phyloP scores from a whole-genome alignment of 2,113 vertebrate genomes.

The Ariopsis seemanni region DNA sequence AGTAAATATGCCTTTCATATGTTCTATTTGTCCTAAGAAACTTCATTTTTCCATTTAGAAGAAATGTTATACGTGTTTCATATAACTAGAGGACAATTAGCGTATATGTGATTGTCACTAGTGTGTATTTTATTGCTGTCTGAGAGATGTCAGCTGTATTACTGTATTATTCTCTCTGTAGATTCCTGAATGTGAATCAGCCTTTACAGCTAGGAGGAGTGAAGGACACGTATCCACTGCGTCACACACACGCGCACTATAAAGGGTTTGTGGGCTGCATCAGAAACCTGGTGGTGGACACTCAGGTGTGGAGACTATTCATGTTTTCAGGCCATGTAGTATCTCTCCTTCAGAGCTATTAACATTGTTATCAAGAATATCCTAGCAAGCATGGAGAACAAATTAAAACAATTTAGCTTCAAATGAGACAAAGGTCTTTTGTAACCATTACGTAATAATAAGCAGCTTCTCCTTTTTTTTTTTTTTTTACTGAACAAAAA shows the following conservation, averaged over 20 bases:
- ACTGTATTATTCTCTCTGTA: slow-evolving; percentile 43
- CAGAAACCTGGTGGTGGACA: slow-evolving; percentile 80
- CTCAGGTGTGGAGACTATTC: slow-evolving; percentile 72
- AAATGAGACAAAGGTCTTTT: neutral
- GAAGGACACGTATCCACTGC: slow-evolving; percentile 70
- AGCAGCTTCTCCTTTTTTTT: neutral
- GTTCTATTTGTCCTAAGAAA: neutral
- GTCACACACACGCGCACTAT: slow-evolving; percentile 60
- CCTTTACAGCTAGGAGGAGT: slow-evolving; percentile 86
- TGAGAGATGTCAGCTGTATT: neutral
- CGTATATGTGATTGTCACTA: neutral
- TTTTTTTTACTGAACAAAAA: neutral
- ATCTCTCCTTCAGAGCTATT: neutral
- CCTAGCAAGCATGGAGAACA: neutral
- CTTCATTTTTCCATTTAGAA: neutral
- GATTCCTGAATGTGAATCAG: slow-evolving; percentile 79
- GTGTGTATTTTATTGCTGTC: neutral
- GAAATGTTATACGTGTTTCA: neutral
- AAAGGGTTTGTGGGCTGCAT: slow-evolving; percentile 82
- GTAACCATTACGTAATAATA: neutral
- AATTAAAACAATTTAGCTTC: neutral
- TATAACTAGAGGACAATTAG: neutral
- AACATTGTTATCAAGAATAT: neutral
- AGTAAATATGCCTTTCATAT: neutral
- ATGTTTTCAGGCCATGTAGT: neutral